Evolutionary conservation across 2,113 vertebrate species (phyloP).

Genomic region (Ptilorrhoa leucosticta): DNA sequence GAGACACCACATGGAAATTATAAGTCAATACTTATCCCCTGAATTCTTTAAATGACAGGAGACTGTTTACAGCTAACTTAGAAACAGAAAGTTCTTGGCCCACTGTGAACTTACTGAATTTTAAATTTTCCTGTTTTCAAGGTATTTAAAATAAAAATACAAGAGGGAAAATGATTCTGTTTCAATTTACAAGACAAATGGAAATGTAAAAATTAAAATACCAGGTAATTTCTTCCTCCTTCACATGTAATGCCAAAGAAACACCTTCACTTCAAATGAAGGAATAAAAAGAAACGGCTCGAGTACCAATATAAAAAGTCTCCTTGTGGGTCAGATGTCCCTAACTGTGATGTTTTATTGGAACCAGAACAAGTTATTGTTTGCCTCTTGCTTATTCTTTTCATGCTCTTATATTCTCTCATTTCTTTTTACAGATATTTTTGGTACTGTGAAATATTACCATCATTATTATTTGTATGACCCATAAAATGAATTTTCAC

Average conservation of each 20-base stretch:
- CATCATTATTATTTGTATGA: neutral
- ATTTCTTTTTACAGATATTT: slow-evolving; percentile 60
- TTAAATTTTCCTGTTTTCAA: neutral
- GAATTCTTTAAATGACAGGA: neutral
- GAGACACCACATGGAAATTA: neutral
- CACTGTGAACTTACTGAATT: neutral
- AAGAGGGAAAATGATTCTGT: neutral
- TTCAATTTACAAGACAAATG: neutral
- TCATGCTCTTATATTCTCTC: neutral
- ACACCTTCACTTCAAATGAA: neutral
- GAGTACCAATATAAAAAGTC: neutral
- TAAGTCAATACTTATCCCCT: neutral
- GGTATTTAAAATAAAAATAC: neutral
- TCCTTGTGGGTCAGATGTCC: neutral
- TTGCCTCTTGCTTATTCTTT: slow-evolving; percentile 55
- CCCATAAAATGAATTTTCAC: neutral
- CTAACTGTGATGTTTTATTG: slow-evolving; percentile 39
- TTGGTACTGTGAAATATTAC: slow-evolving; percentile 60
- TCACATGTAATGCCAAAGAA: neutral
- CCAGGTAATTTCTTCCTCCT: neutral
- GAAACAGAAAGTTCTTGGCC: neutral
- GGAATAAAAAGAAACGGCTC: neutral
- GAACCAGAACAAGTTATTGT: slow-evolving; percentile 50
- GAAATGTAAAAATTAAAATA: neutral
- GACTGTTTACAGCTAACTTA: neutral